These are phyloP conservation scores for Malurus alboscapulatus DNA, from an alignment of 2,113 vertebrate species.

Conservation along the genomic window DNA sequence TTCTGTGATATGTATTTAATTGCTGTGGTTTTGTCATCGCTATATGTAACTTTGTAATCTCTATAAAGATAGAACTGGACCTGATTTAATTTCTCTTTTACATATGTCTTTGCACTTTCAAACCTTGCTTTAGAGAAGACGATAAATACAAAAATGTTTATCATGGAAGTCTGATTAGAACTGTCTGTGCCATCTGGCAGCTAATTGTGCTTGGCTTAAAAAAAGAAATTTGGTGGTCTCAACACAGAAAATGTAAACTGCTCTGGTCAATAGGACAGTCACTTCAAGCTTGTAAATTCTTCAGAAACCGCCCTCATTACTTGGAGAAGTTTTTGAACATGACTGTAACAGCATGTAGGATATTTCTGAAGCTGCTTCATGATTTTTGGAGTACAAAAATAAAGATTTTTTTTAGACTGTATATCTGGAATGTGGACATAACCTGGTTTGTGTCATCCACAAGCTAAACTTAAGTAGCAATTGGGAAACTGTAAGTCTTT, in stretches of 20 bases:
- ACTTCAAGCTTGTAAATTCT: neutral
- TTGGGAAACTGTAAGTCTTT: neutral
- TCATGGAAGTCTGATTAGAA: neutral
- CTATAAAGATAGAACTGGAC: neutral
- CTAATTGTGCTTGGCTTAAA: neutral
- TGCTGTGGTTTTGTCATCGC: neutral
- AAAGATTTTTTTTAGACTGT: neutral
- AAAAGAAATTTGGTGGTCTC: neutral
- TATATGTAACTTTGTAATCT: neutral
- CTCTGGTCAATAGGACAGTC: neutral
- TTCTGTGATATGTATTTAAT: neutral
- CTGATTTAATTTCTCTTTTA: neutral
- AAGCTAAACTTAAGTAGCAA: neutral
- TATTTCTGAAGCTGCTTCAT: neutral
- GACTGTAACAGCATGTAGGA: neutral
- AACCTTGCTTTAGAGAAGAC: neutral
- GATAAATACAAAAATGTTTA: neutral
- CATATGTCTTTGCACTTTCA: neutral
- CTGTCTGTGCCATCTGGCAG: neutral
- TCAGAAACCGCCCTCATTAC: neutral
- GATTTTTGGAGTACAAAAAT: neutral
- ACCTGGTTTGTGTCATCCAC: neutral
- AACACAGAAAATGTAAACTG: neutral
- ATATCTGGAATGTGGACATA: neutral
- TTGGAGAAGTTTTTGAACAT: neutral